Percentiles rank a stretch among this genome's conserved stretches.
Evolutionary conservation across 2,113 vertebrate genomes (phyloP).

Genomic region (Excalfactoria chinensis): DNA sequence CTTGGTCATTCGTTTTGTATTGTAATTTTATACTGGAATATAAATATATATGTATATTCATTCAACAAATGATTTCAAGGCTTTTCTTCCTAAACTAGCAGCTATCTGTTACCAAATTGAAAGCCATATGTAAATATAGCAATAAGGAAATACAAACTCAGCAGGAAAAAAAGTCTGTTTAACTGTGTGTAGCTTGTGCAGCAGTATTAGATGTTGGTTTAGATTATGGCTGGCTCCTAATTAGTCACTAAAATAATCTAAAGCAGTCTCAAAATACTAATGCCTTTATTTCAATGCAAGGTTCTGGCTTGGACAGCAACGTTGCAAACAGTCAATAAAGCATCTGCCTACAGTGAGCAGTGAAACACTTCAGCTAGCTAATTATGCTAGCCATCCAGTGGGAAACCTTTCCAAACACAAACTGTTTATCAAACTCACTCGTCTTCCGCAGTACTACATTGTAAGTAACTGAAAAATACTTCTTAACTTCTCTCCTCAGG

Average conservation of each 20-base stretch:
- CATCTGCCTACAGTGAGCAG: slow-evolving; percentile 94
- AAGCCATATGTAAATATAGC: neutral
- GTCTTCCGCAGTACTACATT: slow-evolving; percentile 96
- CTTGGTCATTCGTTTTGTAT: neutral
- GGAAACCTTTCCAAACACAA: slow-evolving; percentile 94
- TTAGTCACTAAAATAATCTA: neutral
- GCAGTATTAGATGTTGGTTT: neutral
- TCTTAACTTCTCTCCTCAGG: neutral
- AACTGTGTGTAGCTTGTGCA: neutral
- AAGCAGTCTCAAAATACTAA: slow-evolving; percentile 2
- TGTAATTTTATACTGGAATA: neutral
- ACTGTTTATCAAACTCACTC: slow-evolving; percentile 95
- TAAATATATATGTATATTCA: neutral
- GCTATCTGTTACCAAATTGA: neutral
- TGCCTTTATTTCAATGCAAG: slow-evolving; percentile 78
- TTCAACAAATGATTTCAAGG: neutral
- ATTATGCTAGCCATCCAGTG: slow-evolving; percentile 89
- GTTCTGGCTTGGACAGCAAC: slow-evolving; percentile 98
- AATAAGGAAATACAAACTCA: neutral
- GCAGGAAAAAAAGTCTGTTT: neutral
- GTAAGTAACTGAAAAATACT: slow-evolving; percentile 81
- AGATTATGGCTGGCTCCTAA: neutral
- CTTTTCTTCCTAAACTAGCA: neutral
- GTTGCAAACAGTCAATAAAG: slow-evolving; percentile 97
- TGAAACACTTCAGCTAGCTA: slow-evolving; percentile 92